These are phyloP conservation scores for Trachemys scripta DNA, from an alignment of 2,113 vertebrate genomes.

Conservation along the genomic window DNA sequence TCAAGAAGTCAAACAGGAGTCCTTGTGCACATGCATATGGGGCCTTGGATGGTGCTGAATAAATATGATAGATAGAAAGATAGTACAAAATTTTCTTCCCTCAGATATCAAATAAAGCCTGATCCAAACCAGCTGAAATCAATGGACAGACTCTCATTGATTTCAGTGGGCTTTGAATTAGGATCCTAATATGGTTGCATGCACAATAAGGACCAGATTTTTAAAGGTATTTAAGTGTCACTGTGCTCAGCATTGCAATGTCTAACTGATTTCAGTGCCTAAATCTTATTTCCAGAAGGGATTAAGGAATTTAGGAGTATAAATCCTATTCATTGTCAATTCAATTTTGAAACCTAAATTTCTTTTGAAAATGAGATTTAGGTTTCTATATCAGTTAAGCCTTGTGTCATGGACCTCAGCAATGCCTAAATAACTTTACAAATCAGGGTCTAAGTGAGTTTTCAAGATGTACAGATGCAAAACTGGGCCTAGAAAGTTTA, in stretches of 20 bases:
- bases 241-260: background rate
- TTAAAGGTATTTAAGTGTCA: background rate
- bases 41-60: background rate
- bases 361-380: background rate
- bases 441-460: background rate
- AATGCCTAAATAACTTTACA: background rate
- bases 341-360: background rate
- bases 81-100: background rate
- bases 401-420: background rate
- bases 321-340: background rate
- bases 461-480: fast-evolving
- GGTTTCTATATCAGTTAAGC: background rate
- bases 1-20: too few relatives aligned
- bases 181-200: background rate
- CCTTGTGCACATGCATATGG: background rate
- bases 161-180: background rate
- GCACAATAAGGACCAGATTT: background rate
- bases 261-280: background rate
- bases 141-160: background rate
- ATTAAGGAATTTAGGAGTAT: background rate
- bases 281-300: background rate
- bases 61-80: background rate
- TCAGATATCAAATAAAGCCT: background rate
- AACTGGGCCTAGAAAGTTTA: background rate
- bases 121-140: background rate